These are phyloP conservation scores for Aleiodes sp. DNA, from an alignment of 1,140 invertebrate genomes.

Conservation along the genomic window DNA sequence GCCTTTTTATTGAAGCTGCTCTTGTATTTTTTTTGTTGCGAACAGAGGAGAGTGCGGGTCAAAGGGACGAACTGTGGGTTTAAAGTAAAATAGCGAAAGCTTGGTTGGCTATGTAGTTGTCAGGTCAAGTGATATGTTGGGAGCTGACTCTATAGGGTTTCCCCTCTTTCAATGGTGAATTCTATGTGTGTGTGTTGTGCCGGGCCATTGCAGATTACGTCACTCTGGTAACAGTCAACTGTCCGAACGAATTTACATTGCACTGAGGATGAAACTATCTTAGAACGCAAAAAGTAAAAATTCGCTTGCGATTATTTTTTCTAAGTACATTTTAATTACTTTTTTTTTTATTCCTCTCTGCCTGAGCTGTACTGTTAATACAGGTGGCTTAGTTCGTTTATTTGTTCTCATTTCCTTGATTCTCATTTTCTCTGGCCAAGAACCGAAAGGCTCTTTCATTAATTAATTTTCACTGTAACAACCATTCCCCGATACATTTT, in stretches of 20 bases:
- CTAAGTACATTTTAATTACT: not conserved
- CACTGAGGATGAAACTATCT: conserved; percentile 1
- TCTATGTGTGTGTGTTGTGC: not conserved
- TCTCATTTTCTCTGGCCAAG: not conserved
- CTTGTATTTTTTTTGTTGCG: too few relatives aligned
- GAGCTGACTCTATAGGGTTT: not conserved
- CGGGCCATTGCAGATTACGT: not conserved
- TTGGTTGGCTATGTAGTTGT: not conserved
- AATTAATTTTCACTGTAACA: conserved; percentile 47
- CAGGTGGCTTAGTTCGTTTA: not conserved
- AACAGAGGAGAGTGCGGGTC: too few relatives aligned
- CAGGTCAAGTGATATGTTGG: not conserved
- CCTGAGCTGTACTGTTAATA: not conserved
- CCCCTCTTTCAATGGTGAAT: not conserved
- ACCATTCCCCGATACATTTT: conserved; percentile 38
- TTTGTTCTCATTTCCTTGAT: conserved; percentile 2
- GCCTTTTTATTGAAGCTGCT: too few relatives aligned
- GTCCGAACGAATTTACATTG: conserved; percentile 14
- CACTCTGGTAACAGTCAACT: not conserved
- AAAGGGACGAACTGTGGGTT: too few relatives aligned
- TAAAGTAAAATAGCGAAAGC: not conserved
- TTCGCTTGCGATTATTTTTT: not conserved
- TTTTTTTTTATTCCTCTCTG: not conserved
- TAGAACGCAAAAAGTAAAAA: conserved; percentile 5
- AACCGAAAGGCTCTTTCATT: conserved; percentile 32